A percentile compares a stretch with the other conserved stretches of the same genome.
phyloP scores from a whole-genome alignment of 2,113 vertebrate species.

The Oncorhynchus tshawytscha region DNA sequence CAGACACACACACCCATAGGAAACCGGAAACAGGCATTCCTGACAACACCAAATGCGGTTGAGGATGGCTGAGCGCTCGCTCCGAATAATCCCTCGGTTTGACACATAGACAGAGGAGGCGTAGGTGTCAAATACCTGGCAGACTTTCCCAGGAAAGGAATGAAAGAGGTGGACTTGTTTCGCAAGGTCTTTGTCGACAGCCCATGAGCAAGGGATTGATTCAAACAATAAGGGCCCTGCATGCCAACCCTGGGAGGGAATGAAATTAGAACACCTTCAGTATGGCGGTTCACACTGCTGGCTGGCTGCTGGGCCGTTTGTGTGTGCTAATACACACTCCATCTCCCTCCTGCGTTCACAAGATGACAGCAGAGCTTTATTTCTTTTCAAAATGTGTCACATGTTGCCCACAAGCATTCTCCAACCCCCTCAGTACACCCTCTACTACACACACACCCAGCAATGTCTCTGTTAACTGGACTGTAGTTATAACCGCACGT shows the following conservation, averaged over 20 bases:
- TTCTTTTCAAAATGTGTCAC: too few relatives aligned
- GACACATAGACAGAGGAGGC: neutral
- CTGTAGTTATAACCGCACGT: too few relatives aligned
- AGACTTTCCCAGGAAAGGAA: slow-evolving; percentile 30
- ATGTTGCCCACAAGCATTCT: too few relatives aligned
- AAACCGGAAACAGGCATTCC: neutral
- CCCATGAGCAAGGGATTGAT: slow-evolving; percentile 24
- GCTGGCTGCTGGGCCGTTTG: slow-evolving; percentile 9
- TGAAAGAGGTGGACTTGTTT: slow-evolving; percentile 20
- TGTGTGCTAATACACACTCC: neutral
- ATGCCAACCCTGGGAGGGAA: slow-evolving; percentile 29
- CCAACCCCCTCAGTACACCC: too few relatives aligned
- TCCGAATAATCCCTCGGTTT: neutral
- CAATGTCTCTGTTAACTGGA: too few relatives aligned
- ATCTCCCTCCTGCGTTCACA: too few relatives aligned
- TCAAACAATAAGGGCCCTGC: slow-evolving; percentile 34
- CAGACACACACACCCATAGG: neutral
- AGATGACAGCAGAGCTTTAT: too few relatives aligned
- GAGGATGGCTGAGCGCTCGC: neutral
- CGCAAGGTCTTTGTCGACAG: slow-evolving; percentile 41
- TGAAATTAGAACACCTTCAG: slow-evolving; percentile 17
- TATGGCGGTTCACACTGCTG: slow-evolving; percentile 37
- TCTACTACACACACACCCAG: too few relatives aligned
- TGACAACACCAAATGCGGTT: neutral
- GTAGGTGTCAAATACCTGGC: slow-evolving; percentile 55